A percentile compares a stretch with the other conserved stretches of the same genome.
Evolutionary conservation across 2,113 vertebrate species (phyloP).

Genomic region (Catharus fuscescens): DNA sequence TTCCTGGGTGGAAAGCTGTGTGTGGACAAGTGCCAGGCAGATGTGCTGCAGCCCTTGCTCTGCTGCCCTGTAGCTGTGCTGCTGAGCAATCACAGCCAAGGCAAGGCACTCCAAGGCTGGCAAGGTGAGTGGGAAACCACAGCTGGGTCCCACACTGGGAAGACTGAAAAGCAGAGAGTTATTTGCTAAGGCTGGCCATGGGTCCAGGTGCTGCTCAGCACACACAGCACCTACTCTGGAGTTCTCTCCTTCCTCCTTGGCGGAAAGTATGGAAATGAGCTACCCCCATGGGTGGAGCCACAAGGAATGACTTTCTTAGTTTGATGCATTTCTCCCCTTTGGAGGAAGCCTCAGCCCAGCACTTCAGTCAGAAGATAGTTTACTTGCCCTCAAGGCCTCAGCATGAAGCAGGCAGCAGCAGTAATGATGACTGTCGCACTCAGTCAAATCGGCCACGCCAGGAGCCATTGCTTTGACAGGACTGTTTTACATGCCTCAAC

Average conservation of each 20-base stretch:
- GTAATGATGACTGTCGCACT: neutral
- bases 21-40: neutral
- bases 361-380: neutral
- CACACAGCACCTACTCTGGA: neutral
- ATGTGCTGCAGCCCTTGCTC: rapidly evolving
- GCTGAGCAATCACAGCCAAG: neutral
- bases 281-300: rapidly evolving
- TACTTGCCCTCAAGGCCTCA: neutral
- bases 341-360: neutral
- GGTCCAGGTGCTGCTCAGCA: neutral
- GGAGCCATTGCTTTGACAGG: conserved; percentile 6
- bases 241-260: neutral
- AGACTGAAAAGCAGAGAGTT: no score
- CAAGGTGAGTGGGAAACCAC: neutral
- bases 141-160: rapidly evolving
- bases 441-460: rapidly evolving
- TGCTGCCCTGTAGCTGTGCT: neutral
- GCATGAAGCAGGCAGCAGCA: neutral
- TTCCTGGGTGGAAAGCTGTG: neutral
- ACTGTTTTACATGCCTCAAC: neutral
- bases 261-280: neutral
- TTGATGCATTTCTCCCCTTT: neutral
- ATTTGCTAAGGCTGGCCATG: rapidly evolving
- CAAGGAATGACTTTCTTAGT: neutral
- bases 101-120: neutral